Conservation (phyloP, 1,140 invertebrate species). For the Orius laevigatus region DNA sequence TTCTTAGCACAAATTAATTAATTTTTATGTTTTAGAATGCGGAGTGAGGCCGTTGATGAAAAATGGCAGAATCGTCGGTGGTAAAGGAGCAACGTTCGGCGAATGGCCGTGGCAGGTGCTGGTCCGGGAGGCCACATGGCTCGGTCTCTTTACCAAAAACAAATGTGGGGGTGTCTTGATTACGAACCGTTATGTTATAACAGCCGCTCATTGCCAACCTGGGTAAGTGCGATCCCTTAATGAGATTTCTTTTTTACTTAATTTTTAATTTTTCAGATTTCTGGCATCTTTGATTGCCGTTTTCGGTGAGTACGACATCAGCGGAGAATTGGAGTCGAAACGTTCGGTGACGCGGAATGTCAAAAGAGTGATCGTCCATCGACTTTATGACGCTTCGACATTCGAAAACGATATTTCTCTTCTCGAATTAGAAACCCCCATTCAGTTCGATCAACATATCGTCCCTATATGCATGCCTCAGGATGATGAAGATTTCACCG, state of each 20-base stretch:
- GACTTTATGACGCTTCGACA: constrained; percentile 72
- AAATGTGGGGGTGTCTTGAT: constrained; percentile 88
- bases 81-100: constrained; percentile 67
- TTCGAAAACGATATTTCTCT: constrained; percentile 83
- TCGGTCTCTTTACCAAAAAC: constrained; percentile 88
- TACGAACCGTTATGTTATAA: constrained; percentile 67
- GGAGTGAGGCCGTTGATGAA: constrained; percentile 67
- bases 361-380: constrained; percentile 70
- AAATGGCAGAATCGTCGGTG: constrained; percentile 73
- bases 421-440: constrained; percentile 62
- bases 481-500: constrained; percentile 63
- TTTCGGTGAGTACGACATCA: constrained; percentile 79
- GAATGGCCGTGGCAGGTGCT: constrained; percentile 89
- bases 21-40: constrained; percentile 46
- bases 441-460: constrained; percentile 74
- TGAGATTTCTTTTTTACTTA: no score
- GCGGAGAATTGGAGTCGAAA: constrained; percentile 59
- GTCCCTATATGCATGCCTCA: constrained; percentile 84
- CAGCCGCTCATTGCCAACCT: constrained; percentile 87
- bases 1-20: background rate
- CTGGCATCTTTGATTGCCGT: constrained; percentile 76
- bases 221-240: constrained; percentile 61
- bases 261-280: constrained; percentile 39
- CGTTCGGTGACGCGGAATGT: constrained; percentile 67
- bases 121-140: constrained; percentile 79